A percentile compares a stretch with the other conserved stretches of the same genome.
Evolutionary conservation across 2,797 vertebrate species (phyloP).

Genomic region (Percopsis omiscomaycus): DNA sequence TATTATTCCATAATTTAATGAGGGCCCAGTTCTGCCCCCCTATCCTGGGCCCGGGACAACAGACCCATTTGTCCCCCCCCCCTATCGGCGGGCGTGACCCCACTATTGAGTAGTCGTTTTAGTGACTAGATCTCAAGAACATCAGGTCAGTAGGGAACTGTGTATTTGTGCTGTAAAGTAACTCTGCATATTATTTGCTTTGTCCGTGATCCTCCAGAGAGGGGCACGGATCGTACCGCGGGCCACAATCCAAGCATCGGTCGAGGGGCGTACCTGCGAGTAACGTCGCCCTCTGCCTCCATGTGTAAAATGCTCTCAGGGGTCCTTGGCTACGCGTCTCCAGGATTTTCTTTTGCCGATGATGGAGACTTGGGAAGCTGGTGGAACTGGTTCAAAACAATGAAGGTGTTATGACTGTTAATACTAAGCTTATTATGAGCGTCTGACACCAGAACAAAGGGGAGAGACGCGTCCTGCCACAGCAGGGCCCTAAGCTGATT

Average conservation of each 20-base stretch:
- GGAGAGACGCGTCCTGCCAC: conserved; percentile 62
- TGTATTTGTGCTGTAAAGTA: too few species aligned
- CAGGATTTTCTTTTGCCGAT: conserved; percentile 20
- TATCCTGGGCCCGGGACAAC: too few species aligned
- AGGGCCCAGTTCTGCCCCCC: too few species aligned
- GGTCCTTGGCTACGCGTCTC: conserved; percentile 27
- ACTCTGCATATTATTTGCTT: conserved; percentile 26
- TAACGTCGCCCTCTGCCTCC: conserved; percentile 45
- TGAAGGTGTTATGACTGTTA: conserved; percentile 69
- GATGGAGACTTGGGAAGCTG: conserved; percentile 44
- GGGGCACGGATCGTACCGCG: conserved; percentile 26
- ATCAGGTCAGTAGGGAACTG: too few species aligned
- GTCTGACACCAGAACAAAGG: conserved; percentile 68
- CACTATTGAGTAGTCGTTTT: too few species aligned
- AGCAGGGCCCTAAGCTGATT: conserved; percentile 66
- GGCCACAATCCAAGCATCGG: conserved; percentile 28
- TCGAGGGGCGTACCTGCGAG: conserved; percentile 35
- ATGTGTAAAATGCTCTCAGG: conserved; percentile 48
- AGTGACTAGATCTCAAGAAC: too few species aligned
- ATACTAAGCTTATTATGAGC: conserved; percentile 71
- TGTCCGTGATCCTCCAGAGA: conserved; percentile 34
- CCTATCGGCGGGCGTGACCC: too few species aligned
- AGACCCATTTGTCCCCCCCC: too few species aligned
- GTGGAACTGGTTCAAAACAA: conserved; percentile 56
- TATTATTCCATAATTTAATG: too few species aligned